These are phyloP conservation scores for Coleophora flavipennella DNA, from an alignment of 2,888 invertebrate genomes.

Conservation along the genomic window DNA sequence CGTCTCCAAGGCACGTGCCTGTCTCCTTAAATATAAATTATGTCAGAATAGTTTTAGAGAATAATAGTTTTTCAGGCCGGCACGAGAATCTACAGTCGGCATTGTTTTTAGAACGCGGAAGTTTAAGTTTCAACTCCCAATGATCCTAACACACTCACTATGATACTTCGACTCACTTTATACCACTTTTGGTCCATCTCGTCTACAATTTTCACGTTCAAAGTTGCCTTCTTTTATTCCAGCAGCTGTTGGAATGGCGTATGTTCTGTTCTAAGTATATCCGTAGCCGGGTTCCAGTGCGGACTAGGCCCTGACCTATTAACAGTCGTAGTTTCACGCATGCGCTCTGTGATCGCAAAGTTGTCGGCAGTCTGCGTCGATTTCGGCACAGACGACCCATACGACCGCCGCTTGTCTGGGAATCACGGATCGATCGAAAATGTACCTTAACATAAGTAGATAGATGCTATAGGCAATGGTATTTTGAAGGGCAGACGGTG, in stretches of 20 bases:
- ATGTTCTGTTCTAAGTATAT: conserved; percentile 47
- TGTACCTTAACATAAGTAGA: conserved; percentile 24
- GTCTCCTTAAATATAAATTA: conserved; percentile 29
- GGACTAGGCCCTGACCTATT: conserved; percentile 64
- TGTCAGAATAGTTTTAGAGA: conserved; percentile 28
- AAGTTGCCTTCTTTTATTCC: conserved; percentile 13
- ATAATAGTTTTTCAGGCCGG: conserved; percentile 32
- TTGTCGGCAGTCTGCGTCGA: conserved; percentile 51
- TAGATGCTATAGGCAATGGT: neutral
- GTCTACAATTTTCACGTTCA: conserved; percentile 8
- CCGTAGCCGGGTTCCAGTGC: conserved; percentile 50
- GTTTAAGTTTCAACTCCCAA: conserved; percentile 4
- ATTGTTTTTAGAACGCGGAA: conserved; percentile 26
- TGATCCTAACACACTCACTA: conserved; percentile 14
- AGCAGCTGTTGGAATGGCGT: conserved; percentile 26
- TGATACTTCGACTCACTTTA: conserved; percentile 23
- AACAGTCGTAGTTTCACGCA: conserved; percentile 48
- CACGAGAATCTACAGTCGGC: conserved; percentile 10
- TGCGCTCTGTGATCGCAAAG: conserved; percentile 49
- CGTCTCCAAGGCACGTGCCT: conserved; percentile 27
- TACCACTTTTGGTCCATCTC: conserved; percentile 11
- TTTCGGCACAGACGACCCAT: conserved; percentile 59
- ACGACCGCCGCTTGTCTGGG: conserved; percentile 49
- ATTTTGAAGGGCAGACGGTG: neutral
- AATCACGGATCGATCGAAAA: conserved; percentile 28